Evolutionary conservation across 35 echinoderm and acorn worm genomes (phyloP), one percentile per base, ranked within the genome.

Genomic region (Diadema setosum): DNA sequence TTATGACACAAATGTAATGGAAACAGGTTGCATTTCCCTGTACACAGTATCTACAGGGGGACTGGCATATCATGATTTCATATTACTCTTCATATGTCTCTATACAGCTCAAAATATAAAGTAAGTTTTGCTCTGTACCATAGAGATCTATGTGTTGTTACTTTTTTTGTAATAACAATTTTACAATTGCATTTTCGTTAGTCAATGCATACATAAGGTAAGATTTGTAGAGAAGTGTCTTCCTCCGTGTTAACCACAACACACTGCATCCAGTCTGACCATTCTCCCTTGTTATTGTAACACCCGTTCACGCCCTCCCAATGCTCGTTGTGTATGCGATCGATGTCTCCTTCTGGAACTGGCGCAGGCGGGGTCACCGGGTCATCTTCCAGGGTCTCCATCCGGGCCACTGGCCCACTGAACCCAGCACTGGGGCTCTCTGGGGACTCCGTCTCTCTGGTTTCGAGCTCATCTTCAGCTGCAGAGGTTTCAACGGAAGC

Each of bases 261-360:
- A 59, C 84, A 86, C 75, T 87, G 57, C 52, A 58, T 92, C 90
- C 90, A 92, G 32, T 92, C 90, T 65, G 49, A 86, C 90, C 90
- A 92, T 41, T 87, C 73, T 5, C 74, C 73, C 39, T 55, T 58
- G 55, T 87, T 37, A 36, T 87, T 67, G 37, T 81, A 92, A 39
- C 90, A 92, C 81, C 90, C 90, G 48, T 87, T 92, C 33, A 92
- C 90, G 16, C 90, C 90, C 70, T 92, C 90, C 90, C 90, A 92
- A n/a, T 87, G 8, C 31, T 82, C 52, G 35, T 81, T 18, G 21
- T 92, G 90, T 40, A 92, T 40, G 39, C 75, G 75, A 31, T 86
- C 42, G 3, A 92, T 46, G 45, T 92, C 90, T 5, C 84, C 90
- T 31, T 43, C 46, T 17, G 84, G 84, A 4, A 92, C 65, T 14